Base-by-base conservation (phyloP, 2,113 vertebrate species). In the Equus quagga region DNA sequence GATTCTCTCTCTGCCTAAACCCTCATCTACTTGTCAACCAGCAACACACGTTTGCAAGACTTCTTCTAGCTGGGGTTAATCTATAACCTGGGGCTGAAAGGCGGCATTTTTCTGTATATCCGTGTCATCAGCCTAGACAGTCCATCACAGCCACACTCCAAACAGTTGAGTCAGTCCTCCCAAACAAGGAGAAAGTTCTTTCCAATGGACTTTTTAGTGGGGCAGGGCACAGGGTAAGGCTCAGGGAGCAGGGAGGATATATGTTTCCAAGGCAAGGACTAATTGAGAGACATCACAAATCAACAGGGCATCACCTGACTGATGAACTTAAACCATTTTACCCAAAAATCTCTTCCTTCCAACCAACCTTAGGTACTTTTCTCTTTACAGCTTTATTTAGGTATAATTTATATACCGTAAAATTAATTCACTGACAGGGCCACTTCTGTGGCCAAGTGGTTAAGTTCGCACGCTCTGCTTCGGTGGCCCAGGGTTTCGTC, bases 111-210 rank as follows among this genome's bases (percentile, higher is more conserved):
- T 94, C 60, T 82, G 7, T 51, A 46, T 56, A 0, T 86, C 60
- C 41, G 67, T 62, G 51, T 89, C 78, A 89, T 83, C 72, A 58
- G 36, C 44, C 51, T 92, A 19, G 41, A 92, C 56, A 26, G 46
- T 67, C 28, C 18, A 85, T 84, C 64, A 96, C 11, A 72, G 67
- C 23, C 75, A 88, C 6, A 70, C 13, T 15, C 23, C 44, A 49
- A 89, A 90, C 28, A 86, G 23, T 2, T 96, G 87, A 80, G 26
- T 81, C 18, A 70, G 23, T 54, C 18, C 56, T 76, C 51, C 41
- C 54, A 80, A 93, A 93, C 23, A 87, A 94, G 31, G 33, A 92
- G 17, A 84, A 65, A 67, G 24, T 73, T 89, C 58, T 94, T 91
- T 78, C 60, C 33, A 31, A 36, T 15, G 51, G n/a, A 81, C 72